Evolutionary conservation across 2,113 vertebrate genomes (phyloP).

Genomic region (Prionailurus viverrinus): DNA sequence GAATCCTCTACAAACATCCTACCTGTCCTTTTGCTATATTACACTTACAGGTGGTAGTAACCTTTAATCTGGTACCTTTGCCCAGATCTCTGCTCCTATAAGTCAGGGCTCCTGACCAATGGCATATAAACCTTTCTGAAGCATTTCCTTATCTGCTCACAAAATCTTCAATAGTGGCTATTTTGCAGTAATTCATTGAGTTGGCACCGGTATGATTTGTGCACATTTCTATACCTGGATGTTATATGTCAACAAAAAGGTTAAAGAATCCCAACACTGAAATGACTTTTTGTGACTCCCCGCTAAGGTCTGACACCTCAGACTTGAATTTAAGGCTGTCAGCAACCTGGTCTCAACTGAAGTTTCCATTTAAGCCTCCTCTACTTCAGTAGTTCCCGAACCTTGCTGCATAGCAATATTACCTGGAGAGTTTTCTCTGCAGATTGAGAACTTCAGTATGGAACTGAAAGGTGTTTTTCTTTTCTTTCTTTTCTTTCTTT

Average conservation of each 20-base stretch:
- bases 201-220: not conserved
- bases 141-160: not conserved
- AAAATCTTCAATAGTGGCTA: not conserved
- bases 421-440: not conserved
- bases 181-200: not conserved
- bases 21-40: not conserved
- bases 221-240: not conserved
- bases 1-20: not conserved
- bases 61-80: not conserved
- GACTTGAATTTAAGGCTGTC: not conserved
- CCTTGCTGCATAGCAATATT: not conserved
- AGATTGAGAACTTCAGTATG: not conserved
- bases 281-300: not conserved
- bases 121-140: not conserved
- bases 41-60: not conserved
- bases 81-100: not conserved
- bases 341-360: not conserved
- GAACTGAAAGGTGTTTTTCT: not conserved
- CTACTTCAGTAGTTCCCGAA: not conserved
- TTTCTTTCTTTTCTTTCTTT: not conserved
- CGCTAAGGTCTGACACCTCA: not conserved
- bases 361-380: not conserved
- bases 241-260: not conserved
- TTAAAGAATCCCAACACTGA: not conserved
- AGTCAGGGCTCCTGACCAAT: not conserved